Conservation (phyloP, 1,140 invertebrate species). For the Papilio glaucus region DNA sequence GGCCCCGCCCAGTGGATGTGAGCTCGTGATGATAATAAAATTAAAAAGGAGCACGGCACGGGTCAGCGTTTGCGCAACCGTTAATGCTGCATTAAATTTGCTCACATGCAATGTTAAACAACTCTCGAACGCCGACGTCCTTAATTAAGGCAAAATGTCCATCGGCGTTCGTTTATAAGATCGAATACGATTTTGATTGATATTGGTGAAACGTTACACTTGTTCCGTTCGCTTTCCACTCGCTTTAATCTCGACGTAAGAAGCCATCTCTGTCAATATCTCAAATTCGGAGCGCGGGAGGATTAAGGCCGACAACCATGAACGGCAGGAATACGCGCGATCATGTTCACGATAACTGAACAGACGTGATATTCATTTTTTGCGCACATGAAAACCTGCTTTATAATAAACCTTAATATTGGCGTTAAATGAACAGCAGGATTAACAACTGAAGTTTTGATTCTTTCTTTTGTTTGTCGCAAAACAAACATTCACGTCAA, state of each 20-base stretch:
- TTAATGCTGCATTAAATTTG: conserved; percentile 43
- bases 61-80: conserved; percentile 34
- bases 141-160: conserved; percentile 65
- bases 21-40: conserved; percentile 2
- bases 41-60: conserved; percentile 12
- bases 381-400: conserved; percentile 8
- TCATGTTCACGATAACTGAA: conserved; percentile 43
- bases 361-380: conserved; percentile 42
- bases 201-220: conserved; percentile 61
- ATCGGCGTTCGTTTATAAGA: conserved; percentile 62
- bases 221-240: conserved; percentile 46
- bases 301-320: conserved; percentile 61
- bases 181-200: conserved; percentile 73
- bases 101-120: conserved; percentile 42
- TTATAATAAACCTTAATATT: conserved; percentile 26
- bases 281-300: conserved; percentile 53
- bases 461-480: too few relatives aligned
- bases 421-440: conserved; percentile 18
- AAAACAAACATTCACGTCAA: too few relatives aligned
- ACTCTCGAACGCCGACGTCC: conserved; percentile 47
- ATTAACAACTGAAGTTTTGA: neutral
- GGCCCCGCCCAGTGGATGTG: neutral
- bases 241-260: conserved; percentile 51
- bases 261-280: conserved; percentile 49
- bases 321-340: conserved; percentile 43